Conservation (phyloP, 2,888 invertebrate species). For the Leptodirus hochenwartii region DNA sequence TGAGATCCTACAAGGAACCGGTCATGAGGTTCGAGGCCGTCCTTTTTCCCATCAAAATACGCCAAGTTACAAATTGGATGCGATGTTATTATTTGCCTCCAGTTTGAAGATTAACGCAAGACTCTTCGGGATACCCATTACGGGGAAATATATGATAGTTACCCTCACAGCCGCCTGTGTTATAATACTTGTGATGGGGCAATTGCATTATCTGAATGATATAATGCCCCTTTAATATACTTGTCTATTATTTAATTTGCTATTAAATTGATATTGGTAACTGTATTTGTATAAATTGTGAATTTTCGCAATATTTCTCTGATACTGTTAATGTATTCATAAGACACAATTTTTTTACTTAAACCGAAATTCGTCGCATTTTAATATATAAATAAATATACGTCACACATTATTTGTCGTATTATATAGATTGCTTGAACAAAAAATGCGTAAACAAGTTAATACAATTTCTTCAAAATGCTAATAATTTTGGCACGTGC, state of each 20-base stretch:
- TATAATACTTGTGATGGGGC: slow-evolving; percentile 47
- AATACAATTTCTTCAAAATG: too few species aligned
- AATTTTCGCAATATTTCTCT: too few species aligned
- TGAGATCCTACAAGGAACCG: slow-evolving; percentile 48
- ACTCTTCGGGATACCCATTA: slow-evolving; percentile 54
- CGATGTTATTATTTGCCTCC: slow-evolving; percentile 58
- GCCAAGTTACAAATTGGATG: slow-evolving; percentile 53
- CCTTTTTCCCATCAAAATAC: slow-evolving; percentile 69
- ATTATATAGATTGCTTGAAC: too few species aligned
- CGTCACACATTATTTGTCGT: too few species aligned
- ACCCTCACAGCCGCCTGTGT: slow-evolving; percentile 39
- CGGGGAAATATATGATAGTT: slow-evolving; percentile 47
- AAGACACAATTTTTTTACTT: too few species aligned
- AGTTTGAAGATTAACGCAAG: slow-evolving; percentile 56
- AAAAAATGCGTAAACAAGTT: too few species aligned
- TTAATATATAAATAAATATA: too few species aligned
- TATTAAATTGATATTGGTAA: not conserved
- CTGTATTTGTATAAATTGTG: not conserved
- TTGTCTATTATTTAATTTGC: not conserved
- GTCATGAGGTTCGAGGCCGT: slow-evolving; percentile 58
- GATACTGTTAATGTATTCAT: too few species aligned
- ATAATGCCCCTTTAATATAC: not conserved
- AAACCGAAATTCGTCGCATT: too few species aligned
- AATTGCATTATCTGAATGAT: slow-evolving; percentile 39
- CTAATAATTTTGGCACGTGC: too few species aligned